Base-by-base conservation (phyloP, 2,888 invertebrate species). In the Lasioglossum malachurum region DNA sequence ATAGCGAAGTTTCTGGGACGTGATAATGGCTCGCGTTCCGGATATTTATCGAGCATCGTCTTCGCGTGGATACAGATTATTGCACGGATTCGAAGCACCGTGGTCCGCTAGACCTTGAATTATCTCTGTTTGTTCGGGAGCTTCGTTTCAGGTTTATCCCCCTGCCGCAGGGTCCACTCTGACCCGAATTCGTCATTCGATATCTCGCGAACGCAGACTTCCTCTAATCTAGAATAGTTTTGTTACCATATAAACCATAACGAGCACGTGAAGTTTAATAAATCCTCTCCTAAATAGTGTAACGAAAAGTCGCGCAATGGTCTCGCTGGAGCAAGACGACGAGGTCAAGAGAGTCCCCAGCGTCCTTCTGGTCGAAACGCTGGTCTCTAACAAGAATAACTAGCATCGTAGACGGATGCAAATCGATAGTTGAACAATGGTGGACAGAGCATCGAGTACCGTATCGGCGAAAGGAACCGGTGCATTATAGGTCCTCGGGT, bases 21-120 rank as follows among this genome's bases (percentile, higher is more conserved):
- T 78, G 87, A 82, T 87, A 87, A 87, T 87, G 84, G 80, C 74
- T 75, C 87, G 80, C 87, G 79, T 87, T 81, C 64, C 76, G 86
- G 75, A 87, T 87, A 81, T 87, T 87, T 87, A 78, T 87, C 80
- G 81, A 71, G 74, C 71, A 79, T 78, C 86, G 80, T 83, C 73
- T 53, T 75, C 49, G 80, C 71, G 86, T 38, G 57, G 78, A 80
- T 27, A 27, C n/a, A 60, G 60, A 60, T 83, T 83, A 86, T 83
- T 64, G 73, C 79, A 69, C 72, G 73, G 46, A 49, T 64, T 79
- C 23, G 53, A 23, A 53, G 23, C 53, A 53, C 10, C 53, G 10
- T 3, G 23, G 53, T n/a, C 23, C 23, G 23, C 53, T n/a, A 10
- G 10, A 53, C 67, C 67, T 67, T 19, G 67, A 67, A 67, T 67